phyloP scores from a whole-genome alignment of 2,113 vertebrate species.

The Hydropotes inermis region DNA sequence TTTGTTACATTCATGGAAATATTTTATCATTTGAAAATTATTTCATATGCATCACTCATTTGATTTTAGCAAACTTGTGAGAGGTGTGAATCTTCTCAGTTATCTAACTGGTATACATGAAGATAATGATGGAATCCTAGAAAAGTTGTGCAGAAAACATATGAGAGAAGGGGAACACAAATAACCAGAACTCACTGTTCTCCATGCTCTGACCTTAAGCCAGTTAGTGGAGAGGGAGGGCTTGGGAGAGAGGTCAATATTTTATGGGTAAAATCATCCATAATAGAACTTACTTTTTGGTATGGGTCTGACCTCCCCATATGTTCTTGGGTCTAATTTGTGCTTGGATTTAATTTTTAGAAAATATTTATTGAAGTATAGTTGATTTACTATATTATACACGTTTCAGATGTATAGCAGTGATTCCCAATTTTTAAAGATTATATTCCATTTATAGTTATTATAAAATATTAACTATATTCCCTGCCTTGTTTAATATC shows the following conservation, averaged over 20 bases:
- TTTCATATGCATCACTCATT: neutral
- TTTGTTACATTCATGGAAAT: neutral
- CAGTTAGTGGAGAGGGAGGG: neutral
- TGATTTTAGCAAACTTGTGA: neutral
- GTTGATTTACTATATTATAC: neutral
- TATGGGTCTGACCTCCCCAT: neutral
- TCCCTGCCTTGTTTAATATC: neutral
- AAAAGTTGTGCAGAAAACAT: neutral
- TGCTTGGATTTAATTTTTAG: neutral
- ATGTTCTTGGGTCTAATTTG: neutral
- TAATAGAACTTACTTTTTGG: neutral
- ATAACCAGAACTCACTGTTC: neutral
- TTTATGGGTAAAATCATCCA: neutral
- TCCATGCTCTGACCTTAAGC: neutral
- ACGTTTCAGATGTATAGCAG: neutral
- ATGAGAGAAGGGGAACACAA: neutral
- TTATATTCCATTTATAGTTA: neutral
- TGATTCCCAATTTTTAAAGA: neutral
- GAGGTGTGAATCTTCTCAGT: neutral
- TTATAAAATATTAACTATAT: neutral
- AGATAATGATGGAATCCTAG: neutral
- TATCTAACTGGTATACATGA: neutral
- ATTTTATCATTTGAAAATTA: slow-evolving; percentile 12
- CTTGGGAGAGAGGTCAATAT: neutral
- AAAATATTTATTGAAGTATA: neutral